Evolutionary conservation across 2,113 vertebrate genomes (phyloP).

Genomic region (Oreotrochilus melanogaster): DNA sequence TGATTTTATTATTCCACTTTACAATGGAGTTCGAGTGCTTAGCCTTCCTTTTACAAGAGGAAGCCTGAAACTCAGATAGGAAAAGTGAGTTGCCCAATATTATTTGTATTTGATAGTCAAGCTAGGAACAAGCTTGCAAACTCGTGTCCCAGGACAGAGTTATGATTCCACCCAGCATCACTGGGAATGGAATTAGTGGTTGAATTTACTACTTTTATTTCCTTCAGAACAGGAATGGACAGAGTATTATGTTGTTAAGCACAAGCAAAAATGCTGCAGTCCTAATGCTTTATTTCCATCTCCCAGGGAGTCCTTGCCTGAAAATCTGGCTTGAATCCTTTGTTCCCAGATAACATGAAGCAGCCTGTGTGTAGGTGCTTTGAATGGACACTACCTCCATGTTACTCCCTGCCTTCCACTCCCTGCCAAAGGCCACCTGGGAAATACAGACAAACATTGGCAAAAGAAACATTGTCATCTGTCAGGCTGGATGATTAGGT

Average conservation of each 20-base stretch:
- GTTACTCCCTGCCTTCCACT: not conserved
- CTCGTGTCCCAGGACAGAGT: not conserved
- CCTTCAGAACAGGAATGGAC: not conserved
- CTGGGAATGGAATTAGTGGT: not conserved
- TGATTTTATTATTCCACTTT: not conserved
- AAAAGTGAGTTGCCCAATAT: not conserved
- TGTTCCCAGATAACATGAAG: not conserved
- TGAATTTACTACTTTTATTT: not conserved
- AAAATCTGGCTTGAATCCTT: not conserved
- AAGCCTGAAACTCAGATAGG: not conserved
- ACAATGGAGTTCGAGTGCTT: not conserved
- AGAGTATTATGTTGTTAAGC: not conserved
- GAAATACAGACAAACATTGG: not conserved
- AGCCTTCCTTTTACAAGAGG: not conserved
- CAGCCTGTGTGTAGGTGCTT: not conserved
- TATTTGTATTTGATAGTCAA: not conserved
- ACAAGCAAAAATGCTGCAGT: not conserved
- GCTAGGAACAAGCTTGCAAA: not conserved
- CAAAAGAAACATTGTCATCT: not conserved
- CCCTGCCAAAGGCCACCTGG: not conserved
- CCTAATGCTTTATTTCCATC: not conserved
- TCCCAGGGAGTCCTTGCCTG: not conserved
- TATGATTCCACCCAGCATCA: not conserved
- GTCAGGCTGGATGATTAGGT: not conserved
- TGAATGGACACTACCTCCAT: not conserved